Conservation (phyloP, 2,797 vertebrate genomes). For the Tragelaphus eurycerus region DNA sequence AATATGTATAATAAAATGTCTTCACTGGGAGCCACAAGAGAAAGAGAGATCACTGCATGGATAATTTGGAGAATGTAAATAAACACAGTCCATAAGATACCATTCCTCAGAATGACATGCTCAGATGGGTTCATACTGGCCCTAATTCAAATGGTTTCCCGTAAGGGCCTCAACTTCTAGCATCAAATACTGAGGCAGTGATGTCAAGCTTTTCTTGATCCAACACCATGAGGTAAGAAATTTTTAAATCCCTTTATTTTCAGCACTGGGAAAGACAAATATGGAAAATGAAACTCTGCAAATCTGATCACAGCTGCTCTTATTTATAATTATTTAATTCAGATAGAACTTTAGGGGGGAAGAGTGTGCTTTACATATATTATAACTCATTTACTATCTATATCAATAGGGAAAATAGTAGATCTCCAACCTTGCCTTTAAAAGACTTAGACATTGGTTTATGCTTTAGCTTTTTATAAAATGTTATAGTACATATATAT, state of each 20-base stretch:
- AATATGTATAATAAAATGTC: conserved; percentile 37
- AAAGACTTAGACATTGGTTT: conserved; percentile 18
- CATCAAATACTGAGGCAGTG: conserved; percentile 79
- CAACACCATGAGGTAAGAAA: conserved; percentile 80
- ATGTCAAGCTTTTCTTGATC: conserved; percentile 79
- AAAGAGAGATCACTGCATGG: conserved; percentile 50
- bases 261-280: conserved; percentile 80
- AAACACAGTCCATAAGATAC: not conserved
- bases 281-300: conserved; percentile 77
- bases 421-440: not conserved
- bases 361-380: conserved; percentile 7
- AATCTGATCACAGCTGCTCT: conserved; percentile 64
- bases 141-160: conserved; percentile 69
- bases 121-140: conserved; percentile 63
- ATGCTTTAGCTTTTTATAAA: not conserved
- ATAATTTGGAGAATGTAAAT: conserved; percentile 62
- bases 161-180: conserved; percentile 67
- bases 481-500: not conserved
- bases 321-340: conserved; percentile 58
- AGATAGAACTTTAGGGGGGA: not conserved
- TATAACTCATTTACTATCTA: conserved; percentile 1
- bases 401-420: not conserved
- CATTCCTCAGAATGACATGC: conserved; percentile 35
- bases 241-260: conserved; percentile 82
- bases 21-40: conserved; percentile 53